Base-by-base conservation (phyloP, 2,797 vertebrate genomes). In the Sebastiscus albofasciatus region DNA sequence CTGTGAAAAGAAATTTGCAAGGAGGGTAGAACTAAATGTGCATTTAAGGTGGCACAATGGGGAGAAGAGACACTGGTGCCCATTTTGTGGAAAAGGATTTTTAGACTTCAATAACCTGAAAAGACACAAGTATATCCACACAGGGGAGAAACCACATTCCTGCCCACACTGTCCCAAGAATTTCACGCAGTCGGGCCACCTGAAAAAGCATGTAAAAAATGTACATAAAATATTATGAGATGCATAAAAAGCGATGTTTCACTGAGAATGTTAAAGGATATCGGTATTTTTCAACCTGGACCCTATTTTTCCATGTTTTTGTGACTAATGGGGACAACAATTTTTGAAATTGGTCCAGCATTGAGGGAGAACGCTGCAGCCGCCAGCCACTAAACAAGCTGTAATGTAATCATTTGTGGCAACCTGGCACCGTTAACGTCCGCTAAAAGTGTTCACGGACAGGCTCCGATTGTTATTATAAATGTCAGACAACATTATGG, bases 71-170 rank as follows among this genome's bases (percentile, higher is more conserved):
- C 93, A 95, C 64, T 91, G 91, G 87, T 96, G 96, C 42, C 68
- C 94, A 1, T 92, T 79, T 72, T 96, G 96, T 59, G 95, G 90
- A 8, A 96, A 96, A 83, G 94, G 94, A 22, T 96, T 96, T 82
- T 86, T 96, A 79, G 96, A 96, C 70, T 84, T 74, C 26, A 96
- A 95, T 49, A 96, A 96, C 68, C 67, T 96, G 49, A 96, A 96
- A 90, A 92, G 95, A 64, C 96, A 96, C 74, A 95, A 90, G 29
- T 94, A 92, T 26, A 94, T 89, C 26, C 96, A 96, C 89, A 96
- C 95, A 0, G 96, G 96, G 8, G 96, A 96, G 93, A 96, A 93
- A 90, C 96, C 96, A 5, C 89, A 93, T 75, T 55, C 92, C 80
- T 96, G 96, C 79, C 89, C 94, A 11, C 83, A 93, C 33, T 96